These are phyloP conservation scores for Enteromius thamalakanensis DNA, from an alignment of 2,797 vertebrate species.

Conservation along the genomic window DNA sequence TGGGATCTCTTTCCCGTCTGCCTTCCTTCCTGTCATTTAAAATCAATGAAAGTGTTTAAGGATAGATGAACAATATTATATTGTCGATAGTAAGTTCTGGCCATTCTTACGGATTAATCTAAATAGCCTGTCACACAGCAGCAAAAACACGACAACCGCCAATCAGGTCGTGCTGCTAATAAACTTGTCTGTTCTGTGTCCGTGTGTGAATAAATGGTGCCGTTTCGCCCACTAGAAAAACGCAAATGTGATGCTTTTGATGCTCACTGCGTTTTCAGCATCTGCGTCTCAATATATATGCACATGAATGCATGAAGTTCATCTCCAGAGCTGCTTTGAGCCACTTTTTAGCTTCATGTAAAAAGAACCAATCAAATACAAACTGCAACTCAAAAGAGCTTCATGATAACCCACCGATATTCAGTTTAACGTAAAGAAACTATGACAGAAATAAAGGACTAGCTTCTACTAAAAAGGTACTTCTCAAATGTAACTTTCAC, in stretches of 20 bases:
- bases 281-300: not conserved
- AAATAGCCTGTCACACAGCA: not conserved
- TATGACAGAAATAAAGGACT: not conserved
- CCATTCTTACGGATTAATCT: not conserved
- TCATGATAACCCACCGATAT: not conserved
- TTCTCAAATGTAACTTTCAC: not conserved
- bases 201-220: not conserved
- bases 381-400: not conserved
- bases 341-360: not conserved
- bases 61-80: not conserved
- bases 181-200: not conserved
- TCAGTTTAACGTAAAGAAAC: not conserved
- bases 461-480: not conserved
- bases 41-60: slow-evolving; percentile 1
- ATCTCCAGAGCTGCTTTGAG: not conserved
- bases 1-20: slow-evolving; percentile 84
- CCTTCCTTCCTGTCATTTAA: slow-evolving; percentile 78
- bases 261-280: not conserved
- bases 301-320: not conserved
- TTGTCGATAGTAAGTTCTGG: not conserved
- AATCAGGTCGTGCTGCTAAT: not conserved
- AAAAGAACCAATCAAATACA: not conserved
- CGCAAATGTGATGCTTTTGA: not conserved
- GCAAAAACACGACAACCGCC: not conserved
- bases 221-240: not conserved